Conservation (phyloP, 2,797 vertebrate genomes). For the Acanthornis magna region DNA sequence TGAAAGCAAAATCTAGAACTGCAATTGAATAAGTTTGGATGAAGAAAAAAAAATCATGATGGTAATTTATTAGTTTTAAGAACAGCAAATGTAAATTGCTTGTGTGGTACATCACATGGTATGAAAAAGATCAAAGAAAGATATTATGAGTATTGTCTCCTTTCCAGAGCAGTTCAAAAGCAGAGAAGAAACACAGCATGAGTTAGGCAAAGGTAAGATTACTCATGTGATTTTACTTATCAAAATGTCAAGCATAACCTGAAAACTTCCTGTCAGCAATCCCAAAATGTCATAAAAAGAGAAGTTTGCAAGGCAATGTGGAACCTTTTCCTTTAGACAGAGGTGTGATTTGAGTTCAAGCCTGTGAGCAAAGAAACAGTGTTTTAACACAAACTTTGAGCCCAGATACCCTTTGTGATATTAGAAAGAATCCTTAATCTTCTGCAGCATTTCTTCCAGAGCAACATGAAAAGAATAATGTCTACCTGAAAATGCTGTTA, state of each 20-base stretch:
- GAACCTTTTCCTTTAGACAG: conserved; percentile 38
- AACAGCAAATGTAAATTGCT: neutral
- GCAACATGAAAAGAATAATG: neutral
- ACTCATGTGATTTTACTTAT: conserved; percentile 28
- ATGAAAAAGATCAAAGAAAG: neutral
- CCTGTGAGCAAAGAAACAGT: neutral
- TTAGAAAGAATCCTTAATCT: neutral
- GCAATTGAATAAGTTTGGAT: neutral
- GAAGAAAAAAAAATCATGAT: neutral
- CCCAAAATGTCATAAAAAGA: conserved; percentile 44
- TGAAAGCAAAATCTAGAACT: neutral
- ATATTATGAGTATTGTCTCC: neutral
- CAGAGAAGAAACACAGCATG: neutral
- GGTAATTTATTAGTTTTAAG: neutral
- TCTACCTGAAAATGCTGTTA: neutral
- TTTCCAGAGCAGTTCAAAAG: neutral
- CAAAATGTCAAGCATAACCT: conserved; percentile 63
- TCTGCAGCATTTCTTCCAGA: neutral
- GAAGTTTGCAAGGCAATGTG: neutral
- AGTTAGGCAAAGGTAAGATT: conserved; percentile 2
- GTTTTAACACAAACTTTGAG: neutral
- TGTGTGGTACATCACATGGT: neutral
- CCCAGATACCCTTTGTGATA: neutral
- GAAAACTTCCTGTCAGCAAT: conserved; percentile 39
- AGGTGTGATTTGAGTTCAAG: conserved; percentile 14